These are phyloP conservation scores for Drosophila seguyi DNA, from an alignment of 1,140 invertebrate species.

Conservation along the genomic window DNA sequence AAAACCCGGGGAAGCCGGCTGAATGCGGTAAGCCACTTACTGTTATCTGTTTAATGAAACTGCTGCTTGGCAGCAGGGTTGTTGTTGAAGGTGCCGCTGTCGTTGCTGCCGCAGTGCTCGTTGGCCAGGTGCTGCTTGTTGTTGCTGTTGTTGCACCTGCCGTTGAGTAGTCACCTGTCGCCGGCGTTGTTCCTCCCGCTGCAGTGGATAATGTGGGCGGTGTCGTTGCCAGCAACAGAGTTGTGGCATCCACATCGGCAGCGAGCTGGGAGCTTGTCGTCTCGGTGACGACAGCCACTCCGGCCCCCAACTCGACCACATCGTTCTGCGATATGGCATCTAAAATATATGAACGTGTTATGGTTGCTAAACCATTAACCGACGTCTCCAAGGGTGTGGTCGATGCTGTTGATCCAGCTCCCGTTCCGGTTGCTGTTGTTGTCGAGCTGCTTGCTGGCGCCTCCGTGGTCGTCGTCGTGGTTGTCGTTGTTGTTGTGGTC, in stretches of 20 bases:
- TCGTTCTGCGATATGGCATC: constrained; percentile 74
- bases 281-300: constrained; percentile 26
- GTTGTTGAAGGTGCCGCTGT: constrained; percentile 54
- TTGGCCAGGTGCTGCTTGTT: constrained; percentile 19
- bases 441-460: constrained; percentile 12
- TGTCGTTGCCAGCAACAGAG: constrained; percentile 23
- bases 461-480: constrained; percentile 1
- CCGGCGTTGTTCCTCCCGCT: constrained; percentile 28
- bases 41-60: constrained; percentile 84
- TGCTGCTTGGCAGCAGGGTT: constrained; percentile 72
- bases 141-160: constrained; percentile 27
- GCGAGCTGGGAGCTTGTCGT: constrained; percentile 14
- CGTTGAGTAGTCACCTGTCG: constrained; percentile 31
- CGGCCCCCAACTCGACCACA: constrained; percentile 26
- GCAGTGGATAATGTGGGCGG: constrained; percentile 28
- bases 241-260: constrained; percentile 32
- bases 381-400: constrained; percentile 28
- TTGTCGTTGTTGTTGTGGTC: constrained; percentile 40
- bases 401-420: constrained; percentile 26
- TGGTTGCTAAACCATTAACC: constrained; percentile 58
- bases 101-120: constrained; percentile 31
- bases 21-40: constrained; percentile 79
- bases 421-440: constrained; percentile 27
- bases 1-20: background rate
- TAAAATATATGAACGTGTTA: constrained; percentile 76